A percentile compares a stretch with the other conserved stretches of the same genome.
These are phyloP conservation scores for Rhysida immarginata DNA, from an alignment of 1,140 invertebrate genomes.

Conservation along the genomic window DNA sequence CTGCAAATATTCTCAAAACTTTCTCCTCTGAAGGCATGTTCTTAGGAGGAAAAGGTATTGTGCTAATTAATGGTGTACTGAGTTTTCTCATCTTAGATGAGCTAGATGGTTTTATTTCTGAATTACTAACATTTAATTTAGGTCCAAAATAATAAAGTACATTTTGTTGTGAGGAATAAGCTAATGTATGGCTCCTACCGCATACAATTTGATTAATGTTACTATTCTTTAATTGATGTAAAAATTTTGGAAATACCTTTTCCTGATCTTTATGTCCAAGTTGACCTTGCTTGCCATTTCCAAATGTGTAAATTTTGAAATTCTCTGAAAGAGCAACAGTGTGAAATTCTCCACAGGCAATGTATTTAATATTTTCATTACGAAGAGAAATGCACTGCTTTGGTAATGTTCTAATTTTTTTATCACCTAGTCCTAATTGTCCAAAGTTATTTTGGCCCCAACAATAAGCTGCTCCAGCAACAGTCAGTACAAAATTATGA, in stretches of 20 bases:
- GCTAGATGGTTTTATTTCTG: too few species aligned
- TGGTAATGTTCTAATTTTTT: constrained; percentile 20
- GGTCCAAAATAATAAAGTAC: too few species aligned
- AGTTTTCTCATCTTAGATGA: too few species aligned
- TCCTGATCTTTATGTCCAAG: constrained; percentile 88
- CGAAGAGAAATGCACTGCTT: constrained; percentile 36
- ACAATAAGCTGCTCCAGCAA: constrained; percentile 68
- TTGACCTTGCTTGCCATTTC: constrained; percentile 76
- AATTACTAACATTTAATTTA: too few species aligned
- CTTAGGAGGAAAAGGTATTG: too few species aligned
- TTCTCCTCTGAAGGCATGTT: too few species aligned
- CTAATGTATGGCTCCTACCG: too few species aligned
- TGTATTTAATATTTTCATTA: constrained; percentile 58
- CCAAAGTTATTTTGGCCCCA: constrained; percentile 84
- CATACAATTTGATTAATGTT: constrained; percentile 67
- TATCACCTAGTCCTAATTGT: constrained; percentile 69
- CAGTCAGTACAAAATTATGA: constrained; percentile 20
- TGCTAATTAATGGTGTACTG: too few species aligned
- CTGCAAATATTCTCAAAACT: too few species aligned
- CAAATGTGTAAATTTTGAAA: constrained; percentile 89
- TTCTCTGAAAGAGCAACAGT: constrained; percentile 75
- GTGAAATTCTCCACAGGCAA: constrained; percentile 74
- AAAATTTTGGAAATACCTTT: constrained; percentile 67
- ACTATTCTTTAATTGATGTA: constrained; percentile 87
- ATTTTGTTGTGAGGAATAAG: too few species aligned